Conservation (phyloP, 2,113 vertebrate species). For the Australoheros scitulus region DNA sequence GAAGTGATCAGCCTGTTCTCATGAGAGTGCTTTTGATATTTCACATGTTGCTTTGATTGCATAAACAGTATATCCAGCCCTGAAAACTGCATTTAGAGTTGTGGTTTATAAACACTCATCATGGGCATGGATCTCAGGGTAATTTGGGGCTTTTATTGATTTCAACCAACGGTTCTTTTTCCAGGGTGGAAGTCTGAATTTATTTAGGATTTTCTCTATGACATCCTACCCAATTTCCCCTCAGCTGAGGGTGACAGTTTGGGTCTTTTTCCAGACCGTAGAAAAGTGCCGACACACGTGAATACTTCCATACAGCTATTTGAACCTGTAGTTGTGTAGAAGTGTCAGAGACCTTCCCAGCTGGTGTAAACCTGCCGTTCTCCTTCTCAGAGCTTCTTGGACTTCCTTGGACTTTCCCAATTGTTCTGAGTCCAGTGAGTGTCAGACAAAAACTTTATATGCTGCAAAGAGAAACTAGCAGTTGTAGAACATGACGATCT, state of each 20-base stretch:
- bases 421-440: neutral
- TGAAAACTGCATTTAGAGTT: no score
- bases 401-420: neutral
- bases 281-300: neutral
- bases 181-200: neutral
- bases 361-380: neutral
- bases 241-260: fast-evolving
- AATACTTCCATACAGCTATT: no score
- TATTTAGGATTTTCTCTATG: neutral
- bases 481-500: neutral
- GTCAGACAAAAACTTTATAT: neutral
- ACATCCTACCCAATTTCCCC: neutral
- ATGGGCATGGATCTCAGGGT: neutral
- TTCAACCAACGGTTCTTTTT: neutral
- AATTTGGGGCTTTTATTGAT: neutral
- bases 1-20: no score
- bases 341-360: neutral
- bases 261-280: neutral
- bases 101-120: neutral
- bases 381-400: neutral
- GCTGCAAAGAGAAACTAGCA: neutral
- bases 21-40: neutral
- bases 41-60: neutral
- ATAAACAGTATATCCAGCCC: neutral
- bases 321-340: neutral